Percentiles rank a stretch among this genome's conserved stretches.
phyloP scores from a whole-genome alignment of 2,113 vertebrate species.

The Heterotis niloticus region DNA sequence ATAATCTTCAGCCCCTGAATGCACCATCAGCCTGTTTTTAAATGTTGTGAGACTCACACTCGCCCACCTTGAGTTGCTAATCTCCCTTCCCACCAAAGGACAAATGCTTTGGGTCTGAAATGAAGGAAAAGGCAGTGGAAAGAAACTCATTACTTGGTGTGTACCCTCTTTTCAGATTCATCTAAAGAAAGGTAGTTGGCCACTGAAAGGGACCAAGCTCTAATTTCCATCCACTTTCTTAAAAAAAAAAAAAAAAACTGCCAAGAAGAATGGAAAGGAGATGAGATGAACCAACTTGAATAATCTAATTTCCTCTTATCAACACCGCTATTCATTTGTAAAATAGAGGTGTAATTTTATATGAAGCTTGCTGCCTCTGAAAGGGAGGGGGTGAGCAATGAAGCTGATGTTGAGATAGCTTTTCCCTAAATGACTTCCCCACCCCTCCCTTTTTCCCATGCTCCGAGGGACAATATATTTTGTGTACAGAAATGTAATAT shows the following conservation, averaged over 20 bases:
- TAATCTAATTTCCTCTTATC: constrained; percentile 39
- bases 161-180: constrained; percentile 15
- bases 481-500: background rate
- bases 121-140: constrained; percentile 10
- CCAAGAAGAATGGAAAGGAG: background rate
- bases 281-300: constrained; percentile 25
- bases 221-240: background rate
- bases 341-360: constrained; percentile 21
- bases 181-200: background rate
- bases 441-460: background rate
- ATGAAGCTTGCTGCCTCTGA: constrained; percentile 15
- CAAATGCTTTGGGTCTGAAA: constrained; percentile 13
- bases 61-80: constrained; percentile 21
- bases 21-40: constrained; percentile 11
- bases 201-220: background rate
- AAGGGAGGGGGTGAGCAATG: constrained; percentile 3
- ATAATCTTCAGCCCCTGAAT: background rate
- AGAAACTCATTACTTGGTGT: constrained; percentile 1
- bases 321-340: constrained; percentile 34
- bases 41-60: background rate
- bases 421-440: constrained; percentile 16
- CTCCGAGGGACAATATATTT: constrained; percentile 3
- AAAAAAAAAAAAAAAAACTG: constrained; percentile 6
- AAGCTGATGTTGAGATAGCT: constrained; percentile 25
- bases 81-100: background rate